Evolutionary conservation across 2,888 invertebrate species (phyloP).

Genomic region (Brachypterus glaber): DNA sequence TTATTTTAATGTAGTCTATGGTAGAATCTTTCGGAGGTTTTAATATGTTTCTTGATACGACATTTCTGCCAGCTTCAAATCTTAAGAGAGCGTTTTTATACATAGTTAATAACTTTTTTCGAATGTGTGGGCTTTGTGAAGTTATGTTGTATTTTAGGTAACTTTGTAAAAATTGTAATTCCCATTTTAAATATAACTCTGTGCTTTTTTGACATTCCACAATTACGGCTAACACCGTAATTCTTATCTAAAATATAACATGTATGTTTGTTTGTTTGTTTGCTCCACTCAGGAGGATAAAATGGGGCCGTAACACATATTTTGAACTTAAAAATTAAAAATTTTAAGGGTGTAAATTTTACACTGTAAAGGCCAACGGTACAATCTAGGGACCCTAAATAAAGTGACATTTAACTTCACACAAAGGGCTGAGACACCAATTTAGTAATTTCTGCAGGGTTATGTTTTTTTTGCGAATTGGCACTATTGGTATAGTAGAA

Average conservation of each 20-base stretch:
- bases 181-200: constrained; percentile 50
- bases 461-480: too few species aligned
- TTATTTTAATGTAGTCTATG: not conserved
- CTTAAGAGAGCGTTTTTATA: constrained; percentile 59
- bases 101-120: constrained; percentile 58
- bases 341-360: too few species aligned
- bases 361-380: too few species aligned
- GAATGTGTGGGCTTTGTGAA: constrained; percentile 55
- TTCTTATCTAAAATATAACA: constrained; percentile 47
- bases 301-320: not conserved
- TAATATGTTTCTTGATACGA: constrained; percentile 25
- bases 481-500: too few species aligned
- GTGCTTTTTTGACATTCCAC: constrained; percentile 68
- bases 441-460: too few species aligned
- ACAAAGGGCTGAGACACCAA: too few species aligned
- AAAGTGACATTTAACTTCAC: too few species aligned
- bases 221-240: constrained; percentile 58
- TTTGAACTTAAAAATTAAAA: constrained; percentile 1
- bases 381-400: too few species aligned
- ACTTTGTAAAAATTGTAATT: constrained; percentile 52
- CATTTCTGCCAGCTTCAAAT: constrained; percentile 42
- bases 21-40: too few species aligned
- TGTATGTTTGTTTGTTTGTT: constrained; percentile 1
- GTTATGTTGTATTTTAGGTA: constrained; percentile 62
- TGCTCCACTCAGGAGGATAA: not conserved